Base-by-base conservation (phyloP, 2,888 invertebrate genomes). In the Deroplatys truncata region DNA sequence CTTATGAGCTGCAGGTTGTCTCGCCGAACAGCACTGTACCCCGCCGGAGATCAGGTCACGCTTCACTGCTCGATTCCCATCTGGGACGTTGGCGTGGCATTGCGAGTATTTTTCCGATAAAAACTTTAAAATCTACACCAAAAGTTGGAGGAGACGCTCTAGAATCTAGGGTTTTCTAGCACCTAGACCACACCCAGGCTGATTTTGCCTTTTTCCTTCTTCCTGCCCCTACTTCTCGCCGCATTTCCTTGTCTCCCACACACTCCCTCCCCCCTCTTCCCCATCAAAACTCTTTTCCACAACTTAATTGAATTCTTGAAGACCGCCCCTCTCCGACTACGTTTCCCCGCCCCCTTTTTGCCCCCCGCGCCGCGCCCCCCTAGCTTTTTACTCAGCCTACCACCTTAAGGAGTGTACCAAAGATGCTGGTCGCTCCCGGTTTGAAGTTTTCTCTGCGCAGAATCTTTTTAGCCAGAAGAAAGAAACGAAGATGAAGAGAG, bases 231-330 rank as follows among this genome's bases (percentile, higher is more conserved):
- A 35, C 35, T 35, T 8, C 83, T 25, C 49, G n/a, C 56, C 84
- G 15, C 86, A 43, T 56, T 56, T 15, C 85, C 87, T 29, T 29
- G 25, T 25, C 29, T 29, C 88, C 84, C 31, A 49, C 84, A 88
- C 88, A 83, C 20, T 82, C 85, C 84, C 83, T 88, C 90, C 84
- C 84, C 84, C 87, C 90, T 87, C 83, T 83, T 85, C 85, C 88
- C 89, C 88, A 89, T 90, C 90, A 91, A 91, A 91, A 90, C 91
- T 89, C 90, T 90, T 91, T 90, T 91, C 90, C 90, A 88, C 90
- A 89, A 89, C 90, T 91, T 91, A 91, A 91, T 91, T 91, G 91
- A 91, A 91, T 91, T 91, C 91, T 90, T 90, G 90, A 90, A 90
- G 91, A 91, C 90, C 90, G 90, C 89, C 90, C 90, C 88, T 56